Evolutionary conservation across 2,113 vertebrate species (phyloP), one percentile per base, ranked within the genome.

Genomic region (Heterochromis multidens): DNA sequence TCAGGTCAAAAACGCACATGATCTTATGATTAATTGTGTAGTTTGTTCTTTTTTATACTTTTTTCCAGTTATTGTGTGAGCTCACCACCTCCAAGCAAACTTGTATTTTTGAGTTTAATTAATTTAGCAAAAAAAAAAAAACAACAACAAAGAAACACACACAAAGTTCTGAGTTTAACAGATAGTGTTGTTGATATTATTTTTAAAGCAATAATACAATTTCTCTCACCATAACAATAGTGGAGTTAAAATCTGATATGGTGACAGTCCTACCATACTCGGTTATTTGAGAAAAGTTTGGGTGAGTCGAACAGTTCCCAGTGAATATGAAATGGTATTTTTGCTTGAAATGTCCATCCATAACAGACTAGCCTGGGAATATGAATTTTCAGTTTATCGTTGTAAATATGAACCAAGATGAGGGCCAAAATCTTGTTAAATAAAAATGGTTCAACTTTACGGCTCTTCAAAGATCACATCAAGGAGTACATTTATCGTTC

Each of bases 231-330:
- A 17, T 16, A 14, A 49, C 2, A 6, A 16, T 2, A 6, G 43
- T 14, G 11, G 16, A 49, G 46, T 49, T 5, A 49, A 49, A 49
- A 49, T 49, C 43, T 43, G 13, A 43, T 13, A 43, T 14, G 4
- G 40, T 43, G 40, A 43, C 40, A 43, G 40, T 46, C 43, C 43
- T 46, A 16, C 43, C 16, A 5, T 16, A 10, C 3, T 46, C 43
- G 4, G 43, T 46, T 13, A 46, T 46, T 16, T 14, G 43, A 46
- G 43, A 16, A 13, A 27, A 19, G 14, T 72, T 49, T 49, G 11
- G 46, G 65, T 21, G 67, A 49, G 8, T 70, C 3, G 17, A 72
- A 29, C 67, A 49, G 49, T 0, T 72, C 2, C 25, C 0, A 10
- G 67, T 72, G 3, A 52, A 72, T 27, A 46, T 46, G 5, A 11